Evolutionary conservation across 2,888 invertebrate species (phyloP), one percentile per base, ranked within the genome.

Genomic region (Nesidiocoris tenuis): DNA sequence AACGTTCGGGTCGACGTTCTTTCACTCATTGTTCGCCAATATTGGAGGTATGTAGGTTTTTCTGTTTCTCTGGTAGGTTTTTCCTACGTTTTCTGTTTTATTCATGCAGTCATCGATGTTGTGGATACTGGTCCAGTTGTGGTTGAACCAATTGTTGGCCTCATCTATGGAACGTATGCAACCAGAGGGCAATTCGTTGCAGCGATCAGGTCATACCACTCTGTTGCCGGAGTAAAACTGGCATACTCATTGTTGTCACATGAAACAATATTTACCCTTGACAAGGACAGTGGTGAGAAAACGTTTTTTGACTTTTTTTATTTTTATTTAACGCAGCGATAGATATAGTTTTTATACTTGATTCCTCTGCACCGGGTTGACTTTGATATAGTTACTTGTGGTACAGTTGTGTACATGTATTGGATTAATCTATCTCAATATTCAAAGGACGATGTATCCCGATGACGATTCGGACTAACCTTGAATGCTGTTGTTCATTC

Each of bases 271-370:
- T 76, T 76, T 61, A 61, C 63, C 68, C 63, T 77, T 61, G 77
- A 76, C 66, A 77, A 78, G 66, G 75, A 78, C 66, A 75, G 67
- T 24, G 77, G 76, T 77, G 65, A 74, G n/a, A n/a, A 3, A 63
- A 39, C n/a, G n/a, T n/a, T 71, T 66, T 77, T 17, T 61, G 17
- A 9, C 61, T 12, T 12, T 54, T 54, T 54, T 54, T 12, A 54
- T 12, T 54, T 54, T 54, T 12, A 12, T 12, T 12, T 12, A 54
- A 54, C 54, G 54, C 54, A n/a, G n/a, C n/a, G n/a, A n/a, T n/a
- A n/a, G n/a, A n/a, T n/a, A n/a, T n/a, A n/a, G n/a, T n/a, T n/a
- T n/a, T n/a, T n/a, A n/a, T n/a, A 39, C 39, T 39, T 39, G 5
- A 39, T 39, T 39, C 3, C 12, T 7, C 39, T 39, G 3, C 39